phyloP scores from a whole-genome alignment of 1,140 invertebrate genomes.

The Maniola jurtina region DNA sequence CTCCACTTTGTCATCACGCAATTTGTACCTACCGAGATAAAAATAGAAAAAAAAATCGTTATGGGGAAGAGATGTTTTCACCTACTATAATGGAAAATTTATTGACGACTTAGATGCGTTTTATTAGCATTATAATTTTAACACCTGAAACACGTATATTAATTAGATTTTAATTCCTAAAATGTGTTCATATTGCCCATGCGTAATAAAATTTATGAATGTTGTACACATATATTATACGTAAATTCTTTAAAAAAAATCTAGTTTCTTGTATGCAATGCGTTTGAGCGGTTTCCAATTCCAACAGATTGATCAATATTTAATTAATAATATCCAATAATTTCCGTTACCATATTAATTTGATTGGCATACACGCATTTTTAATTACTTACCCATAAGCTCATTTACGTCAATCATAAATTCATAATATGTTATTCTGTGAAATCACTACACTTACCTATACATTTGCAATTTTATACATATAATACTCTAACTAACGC shows the following conservation, averaged over 20 bases:
- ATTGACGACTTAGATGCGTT: too few species aligned
- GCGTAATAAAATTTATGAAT: too few species aligned
- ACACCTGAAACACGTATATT: too few species aligned
- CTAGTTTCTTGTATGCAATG: background rate
- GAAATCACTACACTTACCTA: background rate
- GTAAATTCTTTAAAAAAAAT: too few species aligned
- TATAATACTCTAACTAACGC: too few species aligned
- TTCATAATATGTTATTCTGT: slow-evolving; percentile 11
- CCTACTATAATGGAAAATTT: too few species aligned
- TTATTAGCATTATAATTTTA: too few species aligned
- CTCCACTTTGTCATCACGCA: slow-evolving; percentile 11
- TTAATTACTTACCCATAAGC: slow-evolving; percentile 15
- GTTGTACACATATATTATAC: too few species aligned
- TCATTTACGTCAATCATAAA: slow-evolving; percentile 20
- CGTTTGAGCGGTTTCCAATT: slow-evolving; percentile 11
- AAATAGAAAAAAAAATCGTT: background rate
- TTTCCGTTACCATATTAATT: slow-evolving; percentile 20
- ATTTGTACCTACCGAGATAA: background rate
- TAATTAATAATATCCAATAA: slow-evolving; percentile 17
- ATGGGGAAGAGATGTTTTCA: too few species aligned
- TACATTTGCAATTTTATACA: too few species aligned
- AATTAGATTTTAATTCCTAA: too few species aligned
- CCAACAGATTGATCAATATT: slow-evolving; percentile 19
- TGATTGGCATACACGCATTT: slow-evolving; percentile 19
- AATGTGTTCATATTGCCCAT: too few species aligned